Evolutionary conservation across 92 coral and sea anemone species (phyloP).

Genomic region (Porites divaricata): DNA sequence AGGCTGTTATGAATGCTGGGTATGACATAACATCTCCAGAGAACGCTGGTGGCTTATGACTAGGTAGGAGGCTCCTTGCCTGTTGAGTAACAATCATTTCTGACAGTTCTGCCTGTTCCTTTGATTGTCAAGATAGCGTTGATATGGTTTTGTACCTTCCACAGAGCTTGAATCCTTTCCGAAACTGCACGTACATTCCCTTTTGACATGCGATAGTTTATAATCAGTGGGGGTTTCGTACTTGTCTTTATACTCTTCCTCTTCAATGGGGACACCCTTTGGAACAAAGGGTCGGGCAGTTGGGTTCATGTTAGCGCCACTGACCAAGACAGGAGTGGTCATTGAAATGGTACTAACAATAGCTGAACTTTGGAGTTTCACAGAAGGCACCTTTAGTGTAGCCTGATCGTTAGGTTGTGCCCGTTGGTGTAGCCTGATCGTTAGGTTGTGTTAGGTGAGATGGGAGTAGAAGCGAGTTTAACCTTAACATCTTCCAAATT

Average conservation of each 20-base stretch:
- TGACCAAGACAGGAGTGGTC: not conserved
- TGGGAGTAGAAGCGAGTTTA: constrained; percentile 7
- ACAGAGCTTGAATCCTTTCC: constrained; percentile 22
- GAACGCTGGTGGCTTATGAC: no score
- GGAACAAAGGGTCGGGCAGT: no score
- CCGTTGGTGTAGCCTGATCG: no score
- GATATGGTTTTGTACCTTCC: constrained; percentile 1
- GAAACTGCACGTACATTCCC: not conserved
- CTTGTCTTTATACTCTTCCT: no score
- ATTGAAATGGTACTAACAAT: not conserved
- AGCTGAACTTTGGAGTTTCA: constrained; percentile 1
- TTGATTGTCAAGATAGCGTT: constrained; percentile 62
- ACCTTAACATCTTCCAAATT: constrained; percentile 12
- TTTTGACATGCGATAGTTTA: not conserved
- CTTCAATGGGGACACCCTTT: no score
- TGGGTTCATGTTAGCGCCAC: not conserved
- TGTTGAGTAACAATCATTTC: constrained; percentile 67
- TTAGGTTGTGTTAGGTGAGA: no score
- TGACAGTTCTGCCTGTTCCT: constrained; percentile 63
- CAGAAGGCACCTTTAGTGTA: not conserved
- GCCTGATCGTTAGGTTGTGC: not conserved
- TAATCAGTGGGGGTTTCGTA: no score
- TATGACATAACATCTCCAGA: no score
- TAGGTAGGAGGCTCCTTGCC: no score
- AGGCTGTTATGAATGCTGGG: no score